Base-by-base conservation (phyloP, 2,888 invertebrate species). In the Eumacrocentrus americanus region DNA sequence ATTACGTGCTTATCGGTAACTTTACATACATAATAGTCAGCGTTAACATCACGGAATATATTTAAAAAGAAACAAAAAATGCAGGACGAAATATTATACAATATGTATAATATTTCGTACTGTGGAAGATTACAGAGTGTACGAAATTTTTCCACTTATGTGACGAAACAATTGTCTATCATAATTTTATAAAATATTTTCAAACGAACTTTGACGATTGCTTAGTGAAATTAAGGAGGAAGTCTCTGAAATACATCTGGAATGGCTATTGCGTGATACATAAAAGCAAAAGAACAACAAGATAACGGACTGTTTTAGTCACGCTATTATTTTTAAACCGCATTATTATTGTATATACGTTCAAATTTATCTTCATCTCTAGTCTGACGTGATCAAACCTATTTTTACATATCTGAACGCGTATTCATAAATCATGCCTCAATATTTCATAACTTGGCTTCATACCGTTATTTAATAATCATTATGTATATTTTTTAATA, bases 341-440 rank as follows among this genome's bases (percentile, higher is more conserved):
- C 25, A 16, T 55, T 48, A 29, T 23, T 44, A 62, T 34, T 62
- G 64, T 66, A 66, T 29, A 66, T 66, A 64, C 51, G 60, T 46
- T 44, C 44, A 58, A n/a, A 23, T 46, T 46, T 46, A 11, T 23
- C 12, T n/a, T 46, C 23, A 46, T 46, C 23, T 46, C 46, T 46
- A 46, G 46, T 46, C 46, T 23, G 1, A 23, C 12, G 23, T 23
- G 22, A 25, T 46, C 29, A 29, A 29, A 29, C 29, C 4, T 29
- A 9, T 29, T 29, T 29, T 29, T 29, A 29, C 29, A 29, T 29
- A 6, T 29, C 29, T 29, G 29, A 29, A 29, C 4, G 9, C 9
- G 29, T 9, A n/a, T 29, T 6, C 9, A 9, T 9, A 4, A 29
- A 29, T 29, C 29, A 29, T 29, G n/a, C n/a, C n/a, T n/a, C n/a